Evolutionary conservation across 2,888 invertebrate species (phyloP), one percentile per base, ranked within the genome.

Genomic region (Allolobophora icterica): DNA sequence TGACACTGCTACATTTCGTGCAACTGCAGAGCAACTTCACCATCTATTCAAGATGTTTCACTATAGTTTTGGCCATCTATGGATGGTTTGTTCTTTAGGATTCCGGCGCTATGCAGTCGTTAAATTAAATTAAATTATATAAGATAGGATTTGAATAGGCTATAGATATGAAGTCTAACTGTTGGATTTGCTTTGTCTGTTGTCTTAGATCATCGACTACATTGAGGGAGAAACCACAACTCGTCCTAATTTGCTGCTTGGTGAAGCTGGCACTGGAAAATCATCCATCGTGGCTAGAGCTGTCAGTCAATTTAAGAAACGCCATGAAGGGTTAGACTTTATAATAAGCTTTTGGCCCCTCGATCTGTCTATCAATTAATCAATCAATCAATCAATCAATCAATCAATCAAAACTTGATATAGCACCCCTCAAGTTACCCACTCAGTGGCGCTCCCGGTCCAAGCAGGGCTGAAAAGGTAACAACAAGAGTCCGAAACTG

Each of bases 271-370:
- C 21, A 38, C 87, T 17, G 87, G 87, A 34, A 87, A 87, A 35
- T 87, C 87, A 21, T 87, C 87, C 21, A 87, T 87, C 19, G n/a
- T 87, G 35, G 87, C 87, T 33, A 87, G 30, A 38, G 87, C 87
- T 35, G 87, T 17, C 21, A 87, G 87, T 34, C 6, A 87, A n/a
- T 71, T 71, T 71, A 71, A 71, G n/a, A n/a, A 71, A 71, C 0
- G n/a, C n/a, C 71, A n/a, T n/a, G n/a, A 30, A 71, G 71, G 71
- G 71, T 71, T 30, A 30, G 71, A 71, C 30, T 71, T 71, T 71
- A 8, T 71, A 71, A 71, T 11, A 30, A 71, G 11, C 15, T 8
- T 4, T 52, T 52, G 1, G 1, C 52, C 38, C 8, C 52, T 24
- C 52, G 21, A 52, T 52, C 52, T 21, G 24, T 4, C 24, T 52